Percentiles rank a stretch among this genome's conserved stretches.
Evolutionary conservation across 2,888 invertebrate genomes (phyloP).

Genomic region (Sarcophaga carnaria): DNA sequence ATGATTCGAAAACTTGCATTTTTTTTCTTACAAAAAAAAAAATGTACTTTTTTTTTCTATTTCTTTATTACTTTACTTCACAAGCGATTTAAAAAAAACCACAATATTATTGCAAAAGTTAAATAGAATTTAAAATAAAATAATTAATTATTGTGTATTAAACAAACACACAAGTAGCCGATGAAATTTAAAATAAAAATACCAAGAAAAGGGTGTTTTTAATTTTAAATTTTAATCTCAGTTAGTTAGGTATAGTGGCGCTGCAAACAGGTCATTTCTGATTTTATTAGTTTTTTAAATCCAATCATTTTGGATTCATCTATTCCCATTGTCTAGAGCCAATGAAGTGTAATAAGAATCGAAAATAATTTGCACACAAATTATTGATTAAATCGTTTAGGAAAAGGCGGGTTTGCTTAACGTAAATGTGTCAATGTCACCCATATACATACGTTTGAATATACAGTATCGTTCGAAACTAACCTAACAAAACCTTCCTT

Average conservation of each 20-base stretch:
- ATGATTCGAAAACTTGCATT: constrained; percentile 49
- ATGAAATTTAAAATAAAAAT: constrained; percentile 37
- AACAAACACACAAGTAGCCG: neutral
- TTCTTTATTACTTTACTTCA: neutral
- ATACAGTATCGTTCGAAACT: too few relatives aligned
- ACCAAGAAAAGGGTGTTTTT: neutral
- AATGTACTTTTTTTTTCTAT: neutral
- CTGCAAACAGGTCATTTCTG: too few relatives aligned
- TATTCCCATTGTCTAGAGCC: constrained; percentile 43
- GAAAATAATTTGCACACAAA: neutral
- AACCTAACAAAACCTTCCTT: too few relatives aligned
- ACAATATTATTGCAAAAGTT: constrained; percentile 53
- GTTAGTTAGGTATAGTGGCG: too few relatives aligned
- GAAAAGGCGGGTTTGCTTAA: constrained; percentile 17
- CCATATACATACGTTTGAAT: neutral
- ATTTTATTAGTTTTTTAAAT: too few relatives aligned
- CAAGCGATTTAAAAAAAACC: constrained; percentile 52
- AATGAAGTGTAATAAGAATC: constrained; percentile 59
- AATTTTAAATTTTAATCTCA: too few relatives aligned
- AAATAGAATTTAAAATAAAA: neutral
- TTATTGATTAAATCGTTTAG: neutral
- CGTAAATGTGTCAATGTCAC: constrained; percentile 59
- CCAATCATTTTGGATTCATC: too few relatives aligned
- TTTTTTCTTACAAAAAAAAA: constrained; percentile 30
- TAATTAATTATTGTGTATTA: too few relatives aligned